These are phyloP conservation scores for Melanotaenia parkinsoni DNA, from an alignment of 2,797 vertebrate genomes.

Conservation along the genomic window DNA sequence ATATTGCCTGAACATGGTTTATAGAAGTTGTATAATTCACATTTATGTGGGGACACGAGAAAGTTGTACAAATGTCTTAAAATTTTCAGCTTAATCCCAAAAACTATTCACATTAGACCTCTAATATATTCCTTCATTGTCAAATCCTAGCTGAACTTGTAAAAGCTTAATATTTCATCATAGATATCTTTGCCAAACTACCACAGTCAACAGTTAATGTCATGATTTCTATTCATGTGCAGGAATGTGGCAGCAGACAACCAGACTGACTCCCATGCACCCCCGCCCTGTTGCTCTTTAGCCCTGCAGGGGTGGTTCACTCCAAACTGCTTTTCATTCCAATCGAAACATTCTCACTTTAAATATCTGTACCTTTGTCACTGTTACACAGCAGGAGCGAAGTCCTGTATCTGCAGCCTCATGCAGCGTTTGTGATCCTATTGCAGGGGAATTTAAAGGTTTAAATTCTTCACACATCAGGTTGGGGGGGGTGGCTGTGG, in stretches of 20 bases:
- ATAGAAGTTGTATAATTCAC: background rate
- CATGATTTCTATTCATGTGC: constrained; percentile 31
- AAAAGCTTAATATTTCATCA: constrained; percentile 12
- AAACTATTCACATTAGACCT: background rate
- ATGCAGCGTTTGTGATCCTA: constrained; percentile 6
- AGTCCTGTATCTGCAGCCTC: constrained; percentile 11
- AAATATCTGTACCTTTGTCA: constrained; percentile 52
- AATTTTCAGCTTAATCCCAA: background rate
- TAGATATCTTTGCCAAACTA: background rate
- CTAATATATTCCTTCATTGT: background rate
- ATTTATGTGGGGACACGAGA: background rate
- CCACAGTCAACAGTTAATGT: constrained; percentile 13
- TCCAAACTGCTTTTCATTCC: constrained; percentile 48
- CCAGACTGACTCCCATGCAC: constrained; percentile 27
- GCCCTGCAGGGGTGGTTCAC: constrained; percentile 47
- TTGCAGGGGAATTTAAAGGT: constrained; percentile 31
- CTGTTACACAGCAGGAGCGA: constrained; percentile 38
- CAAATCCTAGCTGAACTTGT: background rate
- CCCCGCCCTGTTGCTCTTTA: constrained; percentile 57
- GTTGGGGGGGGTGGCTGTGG: constrained; percentile 46
- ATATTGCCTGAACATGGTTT: background rate
- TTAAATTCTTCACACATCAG: constrained; percentile 62
- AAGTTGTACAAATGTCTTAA: background rate
- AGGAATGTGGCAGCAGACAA: constrained; percentile 20
- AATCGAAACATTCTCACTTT: constrained; percentile 70